A percentile compares a stretch with the other conserved stretches of the same genome.
phyloP scores from a whole-genome alignment of 1,140 invertebrate species.

The Tetragnatha versicolor region DNA sequence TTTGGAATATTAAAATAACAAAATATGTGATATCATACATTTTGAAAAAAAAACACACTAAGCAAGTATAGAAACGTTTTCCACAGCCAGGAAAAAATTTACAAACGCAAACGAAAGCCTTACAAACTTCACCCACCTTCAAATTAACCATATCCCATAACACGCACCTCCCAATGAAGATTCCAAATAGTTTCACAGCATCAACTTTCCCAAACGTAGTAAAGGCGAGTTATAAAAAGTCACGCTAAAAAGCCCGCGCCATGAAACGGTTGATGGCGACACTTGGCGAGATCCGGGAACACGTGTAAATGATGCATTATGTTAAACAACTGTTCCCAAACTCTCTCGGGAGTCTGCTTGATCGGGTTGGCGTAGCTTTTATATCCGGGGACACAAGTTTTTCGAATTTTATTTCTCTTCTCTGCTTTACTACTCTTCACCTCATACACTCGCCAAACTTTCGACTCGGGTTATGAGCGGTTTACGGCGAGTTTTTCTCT shows the following conservation, averaged over 20 bases:
- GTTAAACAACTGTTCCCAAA: constrained; percentile 51
- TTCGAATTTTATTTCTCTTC: constrained; percentile 50
- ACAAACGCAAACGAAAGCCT: too few species aligned
- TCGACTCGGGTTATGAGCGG: constrained; percentile 44
- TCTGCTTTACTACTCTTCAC: constrained; percentile 38
- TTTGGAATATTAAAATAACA: too few species aligned
- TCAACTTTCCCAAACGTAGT: too few species aligned
- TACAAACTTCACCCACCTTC: too few species aligned
- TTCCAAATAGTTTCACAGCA: too few species aligned
- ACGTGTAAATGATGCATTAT: constrained; percentile 53
- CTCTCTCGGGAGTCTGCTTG: constrained; percentile 13
- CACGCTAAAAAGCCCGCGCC: background rate
- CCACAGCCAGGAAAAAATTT: too few species aligned
- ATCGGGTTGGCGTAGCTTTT: constrained; percentile 44
- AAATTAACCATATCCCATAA: too few species aligned
- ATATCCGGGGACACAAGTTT: constrained; percentile 51
- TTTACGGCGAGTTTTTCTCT: constrained; percentile 7
- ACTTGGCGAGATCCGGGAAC: constrained; percentile 15
- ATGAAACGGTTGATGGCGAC: constrained; percentile 21
- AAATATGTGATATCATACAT: too few species aligned
- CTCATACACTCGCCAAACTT: constrained; percentile 13
- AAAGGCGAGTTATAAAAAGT: too few species aligned
- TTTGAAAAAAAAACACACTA: too few species aligned
- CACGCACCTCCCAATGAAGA: too few species aligned
- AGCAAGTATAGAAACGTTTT: too few species aligned